Percentiles rank a stretch among this genome's conserved stretches.
Evolutionary conservation across 2,113 vertebrate genomes (phyloP).

Genomic region (Gallinago paraguaiae): DNA sequence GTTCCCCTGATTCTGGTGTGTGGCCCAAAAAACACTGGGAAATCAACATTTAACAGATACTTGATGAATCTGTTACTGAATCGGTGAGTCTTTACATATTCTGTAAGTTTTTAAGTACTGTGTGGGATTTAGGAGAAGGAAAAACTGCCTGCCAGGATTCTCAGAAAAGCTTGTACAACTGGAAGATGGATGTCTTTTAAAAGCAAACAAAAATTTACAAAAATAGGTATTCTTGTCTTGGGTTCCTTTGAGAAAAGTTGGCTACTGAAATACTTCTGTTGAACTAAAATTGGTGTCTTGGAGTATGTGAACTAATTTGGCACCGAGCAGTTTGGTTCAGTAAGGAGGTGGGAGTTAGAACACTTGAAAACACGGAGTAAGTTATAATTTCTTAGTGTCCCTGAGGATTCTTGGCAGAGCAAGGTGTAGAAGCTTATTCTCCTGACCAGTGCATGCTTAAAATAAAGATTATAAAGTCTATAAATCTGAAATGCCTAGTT

Average conservation of each 20-base stretch:
- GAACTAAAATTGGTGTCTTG: neutral
- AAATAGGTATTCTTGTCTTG: neutral
- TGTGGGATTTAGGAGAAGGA: neutral
- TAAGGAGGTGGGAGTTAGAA: accelerated
- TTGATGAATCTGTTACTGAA: slow-evolving; percentile 92
- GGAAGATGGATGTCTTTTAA: neutral
- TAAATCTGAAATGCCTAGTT: neutral
- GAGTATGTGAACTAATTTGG: neutral
- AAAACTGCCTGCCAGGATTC: neutral
- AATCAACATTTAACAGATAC: slow-evolving; percentile 89
- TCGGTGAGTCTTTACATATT: slow-evolving; percentile 73
- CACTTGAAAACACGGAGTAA: accelerated
- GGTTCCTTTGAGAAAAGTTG: neutral
- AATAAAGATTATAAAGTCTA: neutral
- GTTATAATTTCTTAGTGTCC: neutral
- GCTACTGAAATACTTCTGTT: accelerated
- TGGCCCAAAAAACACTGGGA: slow-evolving; percentile 88
- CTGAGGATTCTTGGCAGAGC: neutral
- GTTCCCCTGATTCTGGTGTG: slow-evolving; percentile 87
- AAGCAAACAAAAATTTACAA: neutral
- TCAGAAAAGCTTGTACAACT: neutral
- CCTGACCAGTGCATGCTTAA: accelerated
- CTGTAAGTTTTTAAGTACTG: neutral
- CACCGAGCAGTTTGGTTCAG: accelerated
- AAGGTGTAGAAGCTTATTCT: neutral